These are phyloP conservation scores for Ciona savignyi DNA, from an alignment of 23 tunicate genomes.

Conservation along the genomic window DNA sequence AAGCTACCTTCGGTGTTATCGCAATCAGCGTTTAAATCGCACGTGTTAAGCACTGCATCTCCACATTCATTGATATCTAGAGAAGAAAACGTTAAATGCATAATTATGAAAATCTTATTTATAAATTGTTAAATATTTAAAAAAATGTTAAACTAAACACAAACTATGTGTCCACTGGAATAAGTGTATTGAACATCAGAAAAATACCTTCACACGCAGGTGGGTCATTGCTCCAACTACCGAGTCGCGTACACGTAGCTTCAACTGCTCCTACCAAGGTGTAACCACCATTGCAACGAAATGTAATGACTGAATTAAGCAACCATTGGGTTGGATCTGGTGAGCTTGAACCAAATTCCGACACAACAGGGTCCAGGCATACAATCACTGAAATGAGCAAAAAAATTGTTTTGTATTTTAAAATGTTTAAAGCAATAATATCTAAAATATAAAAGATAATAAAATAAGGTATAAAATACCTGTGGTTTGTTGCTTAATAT, in stretches of 20 bases:
- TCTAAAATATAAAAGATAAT: too few species aligned
- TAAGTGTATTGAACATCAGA: too few species aligned
- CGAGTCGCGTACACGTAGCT: neutral
- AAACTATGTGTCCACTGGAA: too few species aligned
- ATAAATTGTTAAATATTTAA: too few species aligned
- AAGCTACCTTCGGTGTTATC: conserved; percentile 33
- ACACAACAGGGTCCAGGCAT: neutral
- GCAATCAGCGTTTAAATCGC: conserved; percentile 25
- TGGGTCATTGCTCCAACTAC: neutral
- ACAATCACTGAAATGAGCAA: neutral
- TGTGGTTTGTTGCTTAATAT: too few species aligned
- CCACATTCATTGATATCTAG: conserved; percentile 29
- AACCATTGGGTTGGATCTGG: neutral
- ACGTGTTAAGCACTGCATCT: conserved; percentile 3
- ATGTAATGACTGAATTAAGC: neutral
- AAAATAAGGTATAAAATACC: too few species aligned
- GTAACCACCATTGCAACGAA: neutral
- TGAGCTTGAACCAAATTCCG: neutral
- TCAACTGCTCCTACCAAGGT: neutral
- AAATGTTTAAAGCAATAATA: too few species aligned
- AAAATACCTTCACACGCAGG: neutral
- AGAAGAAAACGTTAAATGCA: too few species aligned
- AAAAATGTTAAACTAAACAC: too few species aligned
- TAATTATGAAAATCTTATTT: too few species aligned
- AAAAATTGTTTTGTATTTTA: too few species aligned